Conservation (phyloP, 1,140 invertebrate species). For the Dendroctonus ponderosae region DNA sequence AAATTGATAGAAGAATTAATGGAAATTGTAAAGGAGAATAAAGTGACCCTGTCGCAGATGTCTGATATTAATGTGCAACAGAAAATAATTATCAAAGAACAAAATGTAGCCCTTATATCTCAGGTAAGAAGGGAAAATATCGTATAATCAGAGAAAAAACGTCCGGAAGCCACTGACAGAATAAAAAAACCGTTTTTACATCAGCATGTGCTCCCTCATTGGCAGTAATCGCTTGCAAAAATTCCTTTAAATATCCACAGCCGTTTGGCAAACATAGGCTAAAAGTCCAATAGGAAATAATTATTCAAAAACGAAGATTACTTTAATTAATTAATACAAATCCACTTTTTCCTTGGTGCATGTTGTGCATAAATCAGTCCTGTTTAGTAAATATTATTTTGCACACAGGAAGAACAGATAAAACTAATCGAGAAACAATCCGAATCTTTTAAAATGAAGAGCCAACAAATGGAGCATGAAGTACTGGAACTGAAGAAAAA, state of each 20-base stretch:
- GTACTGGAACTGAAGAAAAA: slow-evolving; percentile 24
- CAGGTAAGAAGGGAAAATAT: slow-evolving; percentile 27
- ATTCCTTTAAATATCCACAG: no score
- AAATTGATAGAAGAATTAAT: slow-evolving; percentile 37
- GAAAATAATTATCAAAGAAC: slow-evolving; percentile 30
- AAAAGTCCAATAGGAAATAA: no score
- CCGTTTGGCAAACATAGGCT: no score
- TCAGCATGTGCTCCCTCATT: no score
- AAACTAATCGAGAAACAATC: slow-evolving; percentile 34
- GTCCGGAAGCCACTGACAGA: no score
- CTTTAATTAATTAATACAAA: background rate
- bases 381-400: background rate
- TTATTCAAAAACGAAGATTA: slow-evolving; percentile 5
- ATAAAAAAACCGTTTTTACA: no score
- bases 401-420: slow-evolving; percentile 32
- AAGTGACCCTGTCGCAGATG: slow-evolving; percentile 35
- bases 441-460: slow-evolving; percentile 30
- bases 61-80: slow-evolving; percentile 39
- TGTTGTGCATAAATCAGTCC: no score
- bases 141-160: no score
- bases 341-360: no score
- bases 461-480: slow-evolving; percentile 30
- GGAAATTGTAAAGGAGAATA: slow-evolving; percentile 34
- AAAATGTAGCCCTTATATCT: slow-evolving; percentile 28
- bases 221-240: no score